Base-by-base conservation (phyloP, 2,113 vertebrate species). In the Columba janthina region DNA sequence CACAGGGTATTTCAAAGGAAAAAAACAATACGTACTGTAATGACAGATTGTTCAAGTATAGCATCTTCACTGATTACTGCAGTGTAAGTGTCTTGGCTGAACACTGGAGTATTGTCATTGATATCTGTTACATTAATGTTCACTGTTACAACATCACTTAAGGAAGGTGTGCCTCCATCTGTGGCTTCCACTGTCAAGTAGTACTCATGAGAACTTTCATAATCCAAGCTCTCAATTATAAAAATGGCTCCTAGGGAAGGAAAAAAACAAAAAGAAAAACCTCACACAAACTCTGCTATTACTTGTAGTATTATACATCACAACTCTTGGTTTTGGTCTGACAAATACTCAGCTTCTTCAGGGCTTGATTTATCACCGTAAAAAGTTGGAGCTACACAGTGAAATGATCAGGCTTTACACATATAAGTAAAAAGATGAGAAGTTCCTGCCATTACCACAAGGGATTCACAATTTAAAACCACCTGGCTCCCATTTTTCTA, bases 61-160 rank as follows among this genome's bases (percentile, higher is more conserved):
- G 98, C 97, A 44, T 99, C 99, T 96, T 99, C 99, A 51, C 98
- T 98, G 97, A 99, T 95, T 26, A 99, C 99, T 1, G 99, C 98
- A 0, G 98, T 98, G 94, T 99, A 99, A 32, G 98, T 97, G 46
- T 97, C 97, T 66, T 99, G 99, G 97, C 99, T 99, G 94, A 99
- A 99, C 69, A 98, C 82, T 0, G 99, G 99, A 22, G 92, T 97
- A 94, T 99, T 99, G 96, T 99, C 99, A 11, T 99, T 99, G 91
- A 99, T 97, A 69, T 99, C 99, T 0, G 99, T 99, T 76, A 99
- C 97, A 24, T 99, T 99, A 91, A 99, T 98, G 97, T 98, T 99
- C 93, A 99, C 99, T 1, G 99, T 99, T 13, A 99, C 99, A 82
- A 99, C 98, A 83, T 99, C 99, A 40, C 99, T 99, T 56, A 99